A percentile compares a stretch with the other conserved stretches of the same genome.
Evolutionary conservation across 2,888 invertebrate species (phyloP).

Genomic region (Synanthedon andrenaeformis): DNA sequence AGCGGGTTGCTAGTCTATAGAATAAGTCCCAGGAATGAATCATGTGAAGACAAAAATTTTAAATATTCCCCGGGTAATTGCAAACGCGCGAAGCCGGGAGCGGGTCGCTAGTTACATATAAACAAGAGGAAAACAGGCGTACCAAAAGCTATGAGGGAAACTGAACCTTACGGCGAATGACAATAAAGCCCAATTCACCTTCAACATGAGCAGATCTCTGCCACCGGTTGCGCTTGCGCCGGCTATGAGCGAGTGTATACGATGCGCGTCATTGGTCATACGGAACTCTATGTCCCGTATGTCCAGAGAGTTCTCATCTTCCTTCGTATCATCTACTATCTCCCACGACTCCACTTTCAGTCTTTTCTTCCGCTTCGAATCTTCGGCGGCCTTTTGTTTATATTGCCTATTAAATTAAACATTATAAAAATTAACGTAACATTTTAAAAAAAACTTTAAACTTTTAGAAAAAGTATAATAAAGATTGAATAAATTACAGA

Average conservation of each 20-base stretch:
- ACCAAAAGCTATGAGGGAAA: too few species aligned
- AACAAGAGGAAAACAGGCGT: too few species aligned
- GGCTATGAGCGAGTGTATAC: constrained; percentile 72
- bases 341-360: constrained; percentile 79
- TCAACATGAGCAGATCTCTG: constrained; percentile 45
- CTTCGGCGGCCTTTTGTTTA: constrained; percentile 72
- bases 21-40: too few species aligned
- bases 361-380: constrained; percentile 78
- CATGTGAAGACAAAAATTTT: too few species aligned
- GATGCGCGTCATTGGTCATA: constrained; percentile 79
- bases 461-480: too few species aligned
- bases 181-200: constrained; percentile 20
- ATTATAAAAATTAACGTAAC: neutral
- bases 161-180: too few species aligned
- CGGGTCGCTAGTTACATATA: too few species aligned
- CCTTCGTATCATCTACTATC: constrained; percentile 72
- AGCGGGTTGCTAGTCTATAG: too few species aligned
- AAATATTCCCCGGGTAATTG: too few species aligned
- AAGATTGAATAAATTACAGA: too few species aligned
- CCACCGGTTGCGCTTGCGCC: constrained; percentile 50
- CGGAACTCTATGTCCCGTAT: constrained; percentile 90
- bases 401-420: constrained; percentile 61
- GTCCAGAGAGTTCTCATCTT: constrained; percentile 72
- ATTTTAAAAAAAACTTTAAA: constrained; percentile 1
- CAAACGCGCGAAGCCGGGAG: too few species aligned